phyloP scores from a whole-genome alignment of 1,140 invertebrate species.

The Scaptomyza graminum region DNA sequence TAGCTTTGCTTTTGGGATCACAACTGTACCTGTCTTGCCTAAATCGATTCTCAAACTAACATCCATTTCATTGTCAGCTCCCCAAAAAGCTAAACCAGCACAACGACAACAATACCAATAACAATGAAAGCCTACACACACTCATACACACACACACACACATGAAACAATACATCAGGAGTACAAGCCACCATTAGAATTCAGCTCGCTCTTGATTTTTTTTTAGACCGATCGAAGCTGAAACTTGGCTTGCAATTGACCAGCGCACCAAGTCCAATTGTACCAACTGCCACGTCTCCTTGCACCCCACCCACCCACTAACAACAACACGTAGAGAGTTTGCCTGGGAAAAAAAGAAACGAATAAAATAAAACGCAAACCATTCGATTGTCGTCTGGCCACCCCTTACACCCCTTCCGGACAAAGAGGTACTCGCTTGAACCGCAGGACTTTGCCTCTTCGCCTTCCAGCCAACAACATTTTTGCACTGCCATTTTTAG shows the following conservation, averaged over 20 bases:
- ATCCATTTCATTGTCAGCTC: constrained; percentile 29
- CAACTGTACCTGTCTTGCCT: constrained; percentile 29
- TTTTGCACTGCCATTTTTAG: constrained; percentile 77
- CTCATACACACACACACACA: not conserved
- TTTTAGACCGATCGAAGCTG: constrained; percentile 16
- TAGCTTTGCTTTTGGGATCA: not conserved
- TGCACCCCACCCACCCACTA: not conserved
- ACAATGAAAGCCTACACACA: constrained; percentile 28
- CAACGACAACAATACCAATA: constrained; percentile 1
- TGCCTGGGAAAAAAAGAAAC: constrained; percentile 14
- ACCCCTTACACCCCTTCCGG: not conserved
- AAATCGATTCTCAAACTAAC: constrained; percentile 23
- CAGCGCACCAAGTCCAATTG: constrained; percentile 67
- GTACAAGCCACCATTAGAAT: constrained; percentile 31
- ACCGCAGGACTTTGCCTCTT: constrained; percentile 32
- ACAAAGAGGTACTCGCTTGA: constrained; percentile 3
- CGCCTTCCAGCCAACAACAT: constrained; percentile 46
- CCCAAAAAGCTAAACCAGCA: constrained; percentile 20
- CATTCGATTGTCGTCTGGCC: constrained; percentile 74
- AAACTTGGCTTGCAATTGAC: constrained; percentile 80
- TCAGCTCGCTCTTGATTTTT: constrained; percentile 3
- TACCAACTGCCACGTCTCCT: constrained; percentile 29
- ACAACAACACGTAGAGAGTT: constrained; percentile 15
- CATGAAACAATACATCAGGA: constrained; percentile 5
- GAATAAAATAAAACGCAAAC: constrained; percentile 40